Base-by-base conservation (phyloP, 2,797 vertebrate genomes). In the Catharus ustulatus region DNA sequence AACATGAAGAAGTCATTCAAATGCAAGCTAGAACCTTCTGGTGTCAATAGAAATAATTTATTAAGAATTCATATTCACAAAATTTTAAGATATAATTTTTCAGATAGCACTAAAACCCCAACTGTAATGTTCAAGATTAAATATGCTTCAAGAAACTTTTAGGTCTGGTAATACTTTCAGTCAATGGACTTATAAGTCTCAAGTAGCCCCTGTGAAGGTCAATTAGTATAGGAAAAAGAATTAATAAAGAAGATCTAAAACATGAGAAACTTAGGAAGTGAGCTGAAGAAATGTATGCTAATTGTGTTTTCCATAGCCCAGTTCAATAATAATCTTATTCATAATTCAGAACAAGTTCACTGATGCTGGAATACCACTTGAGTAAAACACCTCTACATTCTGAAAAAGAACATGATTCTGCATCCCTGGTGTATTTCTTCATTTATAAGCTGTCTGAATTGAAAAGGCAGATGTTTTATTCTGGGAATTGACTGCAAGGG, bases 391-490 rank as follows among this genome's bases (percentile, higher is more conserved):
- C 75, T 94, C 87, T 95, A 11, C 66, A 79, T 97, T 94, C 93
- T 89, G 85, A 93, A 91, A 97, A 59, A 94, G 92, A 96, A 69
- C 66, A 87, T 95, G 93, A 96, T 96, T 97, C 85, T 93, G 63
- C 57, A 89, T 92, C 93, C 89, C 87, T 84, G 40, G 91, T 96
- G 97, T 90, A 87, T 96, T 92, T 89, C 95, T 97, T 97, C 97
- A 90, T 96, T 97, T 96, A 90, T 76, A 89, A 79, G 93, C 91
- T 97, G 93, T 94, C 91, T 97, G 92, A 94, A 95, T 96, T 88
- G 89, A 97, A 97, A 97, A 97, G 80, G 73, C 97, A 97, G 97
- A 96, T 97, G 96, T 96, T 97, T 97, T 92, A 94, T 97, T 97
- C 91, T 77, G 96, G 95, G 95, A 97, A 97, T 95, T 97, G 94